These are phyloP conservation scores for Drosophila borealis DNA, from an alignment of 2,888 invertebrate species.

Conservation along the genomic window DNA sequence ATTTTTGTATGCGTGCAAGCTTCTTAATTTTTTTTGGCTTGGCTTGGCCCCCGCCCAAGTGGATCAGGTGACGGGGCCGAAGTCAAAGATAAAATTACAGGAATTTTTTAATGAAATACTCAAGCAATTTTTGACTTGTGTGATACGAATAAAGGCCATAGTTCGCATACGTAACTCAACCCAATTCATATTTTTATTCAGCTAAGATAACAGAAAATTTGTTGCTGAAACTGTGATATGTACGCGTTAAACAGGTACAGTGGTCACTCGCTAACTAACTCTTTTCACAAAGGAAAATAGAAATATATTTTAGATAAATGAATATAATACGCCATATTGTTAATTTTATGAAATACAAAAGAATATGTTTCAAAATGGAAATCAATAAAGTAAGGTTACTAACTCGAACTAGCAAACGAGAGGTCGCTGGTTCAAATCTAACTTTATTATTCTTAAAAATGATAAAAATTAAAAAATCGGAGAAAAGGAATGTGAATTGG, in stretches of 20 bases:
- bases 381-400: too few relatives aligned
- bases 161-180: slow-evolving; percentile 1
- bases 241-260: background rate
- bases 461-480: too few relatives aligned
- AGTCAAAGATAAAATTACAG: slow-evolving; percentile 42
- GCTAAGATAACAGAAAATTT: background rate
- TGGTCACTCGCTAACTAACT: background rate
- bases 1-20: slow-evolving; percentile 65
- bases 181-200: background rate
- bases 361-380: too few relatives aligned
- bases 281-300: too few relatives aligned
- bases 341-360: too few relatives aligned
- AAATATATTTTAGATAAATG: background rate
- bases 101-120: slow-evolving; percentile 72
- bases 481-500: too few relatives aligned
- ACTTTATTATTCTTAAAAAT: too few relatives aligned
- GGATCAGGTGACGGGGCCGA: slow-evolving; percentile 22
- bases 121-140: slow-evolving; percentile 55
- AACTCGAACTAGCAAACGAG: too few relatives aligned
- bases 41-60: background rate
- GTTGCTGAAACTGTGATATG: background rate
- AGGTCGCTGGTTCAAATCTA: too few relatives aligned
- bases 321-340: too few relatives aligned
- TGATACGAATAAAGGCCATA: slow-evolving; percentile 19
- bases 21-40: slow-evolving; percentile 1